These are phyloP conservation scores for Melanotaenia nigrans DNA, from an alignment of 2,797 vertebrate genomes.

Conservation along the genomic window DNA sequence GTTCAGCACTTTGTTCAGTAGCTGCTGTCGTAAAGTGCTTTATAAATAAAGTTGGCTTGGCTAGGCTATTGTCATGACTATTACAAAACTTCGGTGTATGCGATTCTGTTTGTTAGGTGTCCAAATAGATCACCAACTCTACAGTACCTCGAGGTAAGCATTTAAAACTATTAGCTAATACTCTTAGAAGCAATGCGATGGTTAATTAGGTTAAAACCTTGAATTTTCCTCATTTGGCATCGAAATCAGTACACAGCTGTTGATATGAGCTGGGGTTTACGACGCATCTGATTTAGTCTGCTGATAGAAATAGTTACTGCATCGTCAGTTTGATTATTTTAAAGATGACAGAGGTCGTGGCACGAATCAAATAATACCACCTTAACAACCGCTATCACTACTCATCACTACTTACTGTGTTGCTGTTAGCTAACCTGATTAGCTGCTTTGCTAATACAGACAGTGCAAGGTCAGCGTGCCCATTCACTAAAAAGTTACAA, in stretches of 20 bases:
- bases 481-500: slow-evolving; percentile 10
- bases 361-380: not conserved
- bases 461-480: slow-evolving; percentile 81
- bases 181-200: rapidly evolving
- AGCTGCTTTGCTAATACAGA: slow-evolving; percentile 65
- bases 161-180: rapidly evolving
- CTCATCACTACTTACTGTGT: not conserved
- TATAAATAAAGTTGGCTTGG: no score
- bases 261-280: not conserved
- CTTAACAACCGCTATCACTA: not conserved
- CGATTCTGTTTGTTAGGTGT: not conserved
- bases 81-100: not conserved
- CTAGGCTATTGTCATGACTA: not conserved
- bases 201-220: not conserved
- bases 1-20: no score
- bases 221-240: not conserved
- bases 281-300: not conserved
- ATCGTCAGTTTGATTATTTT: rapidly evolving
- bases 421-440: slow-evolving; percentile 35
- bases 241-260: rapidly evolving
- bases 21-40: no score
- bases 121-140: not conserved
- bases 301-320: not conserved
- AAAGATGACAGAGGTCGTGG: rapidly evolving
- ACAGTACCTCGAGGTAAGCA: rapidly evolving